Evolutionary conservation across 2,113 vertebrate species (phyloP).

Genomic region (Austrofundulus limnaeus): DNA sequence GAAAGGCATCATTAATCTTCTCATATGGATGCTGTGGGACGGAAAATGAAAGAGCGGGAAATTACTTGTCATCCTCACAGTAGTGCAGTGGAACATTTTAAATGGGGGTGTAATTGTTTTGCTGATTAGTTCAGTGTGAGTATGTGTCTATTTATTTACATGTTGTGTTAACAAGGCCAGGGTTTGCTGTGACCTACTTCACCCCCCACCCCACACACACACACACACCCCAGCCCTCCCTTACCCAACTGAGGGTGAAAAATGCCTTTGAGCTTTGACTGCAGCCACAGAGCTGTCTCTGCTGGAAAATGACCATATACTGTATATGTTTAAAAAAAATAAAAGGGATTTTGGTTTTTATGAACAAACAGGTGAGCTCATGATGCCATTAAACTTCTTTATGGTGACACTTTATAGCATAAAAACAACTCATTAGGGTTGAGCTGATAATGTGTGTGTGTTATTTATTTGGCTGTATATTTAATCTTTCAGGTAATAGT

Average conservation of each 20-base stretch:
- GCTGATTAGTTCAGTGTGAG: slow-evolving; percentile 69
- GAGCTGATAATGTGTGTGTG: not conserved
- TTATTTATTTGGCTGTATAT: too few species aligned
- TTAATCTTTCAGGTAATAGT: too few species aligned
- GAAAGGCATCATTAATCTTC: slow-evolving; percentile 76
- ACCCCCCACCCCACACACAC: too few species aligned
- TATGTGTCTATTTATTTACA: slow-evolving; percentile 75
- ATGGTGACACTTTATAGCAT: slow-evolving; percentile 7
- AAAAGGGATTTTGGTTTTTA: slow-evolving; percentile 21
- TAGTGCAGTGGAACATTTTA: slow-evolving; percentile 67
- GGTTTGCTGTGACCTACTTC: slow-evolving; percentile 71
- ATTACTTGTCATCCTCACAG: slow-evolving; percentile 75
- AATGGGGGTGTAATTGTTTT: slow-evolving; percentile 74
- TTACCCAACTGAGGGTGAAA: slow-evolving; percentile 59
- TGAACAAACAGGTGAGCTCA: slow-evolving; percentile 31
- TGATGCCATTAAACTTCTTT: not conserved
- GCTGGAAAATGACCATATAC: slow-evolving; percentile 30
- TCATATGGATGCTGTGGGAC: slow-evolving; percentile 70
- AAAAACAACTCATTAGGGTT: not conserved
- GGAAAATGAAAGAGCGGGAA: slow-evolving; percentile 69
- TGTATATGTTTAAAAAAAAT: slow-evolving; percentile 25
- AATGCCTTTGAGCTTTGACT: slow-evolving; percentile 62
- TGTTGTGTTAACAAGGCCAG: slow-evolving; percentile 75
- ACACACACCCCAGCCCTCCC: slow-evolving; percentile 2
- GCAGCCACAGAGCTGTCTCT: slow-evolving; percentile 47